Conservation (phyloP, 2,797 vertebrate genomes). For the Falco berigora region DNA sequence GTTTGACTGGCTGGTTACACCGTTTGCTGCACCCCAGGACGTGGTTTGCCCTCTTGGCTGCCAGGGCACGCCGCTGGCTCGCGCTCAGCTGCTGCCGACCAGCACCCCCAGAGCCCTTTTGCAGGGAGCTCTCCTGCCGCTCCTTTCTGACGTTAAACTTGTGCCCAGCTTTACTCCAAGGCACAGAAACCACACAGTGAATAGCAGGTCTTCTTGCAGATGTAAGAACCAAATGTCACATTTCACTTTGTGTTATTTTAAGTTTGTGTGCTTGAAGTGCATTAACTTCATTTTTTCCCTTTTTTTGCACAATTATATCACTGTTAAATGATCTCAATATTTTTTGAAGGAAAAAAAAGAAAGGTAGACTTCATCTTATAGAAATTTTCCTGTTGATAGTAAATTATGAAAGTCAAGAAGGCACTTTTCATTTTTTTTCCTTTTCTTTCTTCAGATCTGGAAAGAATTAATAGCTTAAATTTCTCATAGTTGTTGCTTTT, state of each 20-base stretch:
- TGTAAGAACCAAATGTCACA: neutral
- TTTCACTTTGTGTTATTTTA: neutral
- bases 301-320: neutral
- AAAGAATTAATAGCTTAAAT: neutral
- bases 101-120: neutral
- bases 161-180: neutral
- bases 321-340: neutral
- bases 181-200: no score
- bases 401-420: neutral
- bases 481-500: neutral
- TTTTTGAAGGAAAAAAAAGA: neutral
- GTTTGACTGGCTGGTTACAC: no score
- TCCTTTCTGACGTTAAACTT: neutral
- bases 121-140: neutral
- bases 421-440: neutral
- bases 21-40: no score
- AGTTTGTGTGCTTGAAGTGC: neutral
- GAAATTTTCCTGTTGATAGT: neutral
- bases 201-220: neutral
- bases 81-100: accelerated
- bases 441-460: neutral
- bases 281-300: neutral
- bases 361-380: neutral
- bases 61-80: accelerated
- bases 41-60: no score